These are phyloP conservation scores for Stegana nigrithorax DNA, from an alignment of 2,888 invertebrate species.

Conservation along the genomic window DNA sequence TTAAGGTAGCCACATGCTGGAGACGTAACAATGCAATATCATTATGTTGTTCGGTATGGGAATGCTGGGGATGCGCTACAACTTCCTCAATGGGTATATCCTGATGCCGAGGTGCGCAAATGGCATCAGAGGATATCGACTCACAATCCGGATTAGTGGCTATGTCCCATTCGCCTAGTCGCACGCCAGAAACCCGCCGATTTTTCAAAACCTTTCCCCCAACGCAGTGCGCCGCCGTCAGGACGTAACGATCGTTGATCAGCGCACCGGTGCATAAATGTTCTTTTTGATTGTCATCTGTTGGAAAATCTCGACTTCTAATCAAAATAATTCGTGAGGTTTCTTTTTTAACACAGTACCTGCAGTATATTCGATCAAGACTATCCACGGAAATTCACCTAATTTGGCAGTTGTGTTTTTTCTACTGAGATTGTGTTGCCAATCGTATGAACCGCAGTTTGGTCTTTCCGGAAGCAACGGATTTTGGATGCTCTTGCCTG, in stretches of 20 bases:
- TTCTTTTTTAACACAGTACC: conserved; percentile 26
- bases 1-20: conserved; percentile 25
- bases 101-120: conserved; percentile 43
- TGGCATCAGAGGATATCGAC: not conserved
- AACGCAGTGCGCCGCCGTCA: conserved; percentile 47
- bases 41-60: conserved; percentile 25
- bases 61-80: conserved; percentile 31
- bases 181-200: conserved; percentile 26
- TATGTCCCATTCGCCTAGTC: conserved; percentile 50
- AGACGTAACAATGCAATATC: conserved; percentile 47
- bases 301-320: not conserved
- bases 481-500: conserved; percentile 33
- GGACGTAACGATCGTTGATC: conserved; percentile 43
- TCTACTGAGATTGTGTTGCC: conserved; percentile 32
- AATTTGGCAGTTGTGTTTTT: conserved; percentile 38
- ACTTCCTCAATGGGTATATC: conserved; percentile 42
- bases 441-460: conserved; percentile 37
- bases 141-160: conserved; percentile 47
- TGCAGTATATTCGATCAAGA: conserved; percentile 41
- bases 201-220: not conserved
- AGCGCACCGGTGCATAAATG: conserved; percentile 50
- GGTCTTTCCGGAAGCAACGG: conserved; percentile 34
- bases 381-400: conserved; percentile 49
- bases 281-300: conserved; percentile 39
- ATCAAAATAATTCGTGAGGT: not conserved